Evolutionary conservation across 2,797 vertebrate genomes (phyloP), one percentile per base, ranked within the genome.

Genomic region (Eptatretus atami): DNA sequence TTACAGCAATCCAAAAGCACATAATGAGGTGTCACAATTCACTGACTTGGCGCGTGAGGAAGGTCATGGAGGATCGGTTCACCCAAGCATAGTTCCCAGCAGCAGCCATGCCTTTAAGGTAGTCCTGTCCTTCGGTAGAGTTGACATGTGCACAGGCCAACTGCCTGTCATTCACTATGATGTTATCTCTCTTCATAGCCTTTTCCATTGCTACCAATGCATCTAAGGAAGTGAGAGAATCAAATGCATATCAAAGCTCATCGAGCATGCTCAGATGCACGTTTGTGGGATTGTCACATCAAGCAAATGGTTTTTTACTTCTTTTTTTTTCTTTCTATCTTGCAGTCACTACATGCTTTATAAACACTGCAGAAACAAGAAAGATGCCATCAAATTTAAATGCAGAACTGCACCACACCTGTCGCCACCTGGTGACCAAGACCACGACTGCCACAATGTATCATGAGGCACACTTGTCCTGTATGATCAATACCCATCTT

Each of bases 401-500:
- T 25, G 19, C 15, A 12, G 15, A 64, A 6, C 12, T 12, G 24
- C 8, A 19, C 63, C 12, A n/a, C 75, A 98, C 90, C 90, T 81
- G 90, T 98, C 61, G 90, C 90, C 44, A 98, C 90, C 69, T 98
- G 90, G 70, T 98, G 90, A 53, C 90, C 88, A 44, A 98, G 75
- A 3, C 90, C 90, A 69, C 90, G 75, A 77, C 88, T 95, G 69
- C 90, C 90, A 13, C 90, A 94, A 79, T 98, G 88, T 73, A 98
- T 94, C 90, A 98, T 98, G 71, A 98, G 87, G 53, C 90, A 98
- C 72, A 98, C 82, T 68, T 98, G 90, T 1, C 90, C 90, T 67
- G 82, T 86, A 73, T 88, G 88, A 73, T 98, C 90, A 3, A 98
- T 90, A 70, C 90, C 90, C 90, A 98, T 98, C 71, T 98, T 98